A percentile compares a stretch with the other conserved stretches of the same genome.
Evolutionary conservation across 2,797 vertebrate genomes (phyloP).

Genomic region (Scomberomorus guttatus): DNA sequence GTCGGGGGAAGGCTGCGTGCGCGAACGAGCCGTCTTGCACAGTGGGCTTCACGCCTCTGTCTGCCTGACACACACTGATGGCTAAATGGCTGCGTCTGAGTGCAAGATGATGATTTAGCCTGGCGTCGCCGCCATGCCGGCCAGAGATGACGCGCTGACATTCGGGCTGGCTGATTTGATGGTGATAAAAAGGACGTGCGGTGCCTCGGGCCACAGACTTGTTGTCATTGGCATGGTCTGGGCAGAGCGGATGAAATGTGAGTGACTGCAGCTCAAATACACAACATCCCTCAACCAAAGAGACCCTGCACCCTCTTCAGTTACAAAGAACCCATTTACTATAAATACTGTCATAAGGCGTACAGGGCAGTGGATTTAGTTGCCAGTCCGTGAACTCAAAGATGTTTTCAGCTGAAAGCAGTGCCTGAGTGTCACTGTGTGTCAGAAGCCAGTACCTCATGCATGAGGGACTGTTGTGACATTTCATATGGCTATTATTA

Average conservation of each 20-base stretch:
- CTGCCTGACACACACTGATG: slow-evolving; percentile 71
- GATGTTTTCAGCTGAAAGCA: slow-evolving; percentile 66
- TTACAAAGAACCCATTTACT: slow-evolving; percentile 67
- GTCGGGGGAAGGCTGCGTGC: slow-evolving; percentile 10
- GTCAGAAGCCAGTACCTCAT: slow-evolving; percentile 71
- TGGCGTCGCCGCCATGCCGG: slow-evolving; percentile 67
- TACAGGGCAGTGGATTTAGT: slow-evolving; percentile 43
- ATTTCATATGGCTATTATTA: slow-evolving; percentile 80
- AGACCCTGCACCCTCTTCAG: slow-evolving; percentile 53
- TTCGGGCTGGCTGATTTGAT: slow-evolving; percentile 71
- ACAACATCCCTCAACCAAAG: slow-evolving; percentile 61
- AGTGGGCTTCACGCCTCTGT: slow-evolving; percentile 57
- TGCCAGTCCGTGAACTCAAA: slow-evolving; percentile 57
- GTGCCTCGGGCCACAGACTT: slow-evolving; percentile 70
- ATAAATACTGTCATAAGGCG: slow-evolving; percentile 73
- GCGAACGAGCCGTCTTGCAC: slow-evolving; percentile 39
- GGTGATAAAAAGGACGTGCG: slow-evolving; percentile 77
- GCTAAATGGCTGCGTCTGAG: slow-evolving; percentile 73
- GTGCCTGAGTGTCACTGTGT: slow-evolving; percentile 62
- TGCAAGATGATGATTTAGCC: slow-evolving; percentile 72
- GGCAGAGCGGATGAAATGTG: slow-evolving; percentile 68
- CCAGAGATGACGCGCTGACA: slow-evolving; percentile 75
- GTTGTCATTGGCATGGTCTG: slow-evolving; percentile 63
- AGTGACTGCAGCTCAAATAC: slow-evolving; percentile 72
- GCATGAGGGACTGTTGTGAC: slow-evolving; percentile 74